Evolutionary conservation across 2,113 vertebrate species (phyloP).

Genomic region (Cichladusa arquata): DNA sequence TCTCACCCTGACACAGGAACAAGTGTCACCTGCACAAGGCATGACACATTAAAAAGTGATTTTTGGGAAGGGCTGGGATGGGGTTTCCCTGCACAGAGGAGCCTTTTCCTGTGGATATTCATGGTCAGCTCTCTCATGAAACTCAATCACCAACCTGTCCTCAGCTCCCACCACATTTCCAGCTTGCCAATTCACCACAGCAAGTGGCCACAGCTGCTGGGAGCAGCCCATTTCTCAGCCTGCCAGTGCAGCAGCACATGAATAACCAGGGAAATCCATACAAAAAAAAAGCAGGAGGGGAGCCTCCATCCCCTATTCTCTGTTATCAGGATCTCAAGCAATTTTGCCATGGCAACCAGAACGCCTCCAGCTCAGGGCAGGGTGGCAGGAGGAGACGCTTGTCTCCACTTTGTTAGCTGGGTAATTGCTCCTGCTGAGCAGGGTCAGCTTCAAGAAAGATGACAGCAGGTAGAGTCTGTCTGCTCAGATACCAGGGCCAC

Average conservation of each 20-base stretch:
- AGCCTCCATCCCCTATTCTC: neutral
- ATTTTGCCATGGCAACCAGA: neutral
- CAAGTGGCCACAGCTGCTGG: neutral
- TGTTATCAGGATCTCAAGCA: neutral
- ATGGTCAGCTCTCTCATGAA: neutral
- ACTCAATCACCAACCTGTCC: neutral
- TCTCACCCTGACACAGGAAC: neutral
- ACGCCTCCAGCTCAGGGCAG: neutral
- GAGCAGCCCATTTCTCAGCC: neutral
- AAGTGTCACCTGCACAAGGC: neutral
- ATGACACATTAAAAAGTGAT: accelerated
- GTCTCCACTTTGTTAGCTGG: conserved; percentile 53
- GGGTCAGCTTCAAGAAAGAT: conserved; percentile 3
- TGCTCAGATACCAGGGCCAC: conserved; percentile 17
- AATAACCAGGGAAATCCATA: neutral
- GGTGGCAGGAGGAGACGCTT: neutral
- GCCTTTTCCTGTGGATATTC: neutral
- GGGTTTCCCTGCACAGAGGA: neutral
- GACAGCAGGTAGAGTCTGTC: conserved; percentile 17
- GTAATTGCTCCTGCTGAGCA: conserved; percentile 57
- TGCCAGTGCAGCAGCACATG: neutral
- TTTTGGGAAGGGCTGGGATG: neutral
- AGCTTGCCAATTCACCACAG: neutral
- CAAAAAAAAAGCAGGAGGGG: neutral
- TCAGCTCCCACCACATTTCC: neutral